phyloP scores from a whole-genome alignment of 2,113 vertebrate species.

The Python bivittatus region DNA sequence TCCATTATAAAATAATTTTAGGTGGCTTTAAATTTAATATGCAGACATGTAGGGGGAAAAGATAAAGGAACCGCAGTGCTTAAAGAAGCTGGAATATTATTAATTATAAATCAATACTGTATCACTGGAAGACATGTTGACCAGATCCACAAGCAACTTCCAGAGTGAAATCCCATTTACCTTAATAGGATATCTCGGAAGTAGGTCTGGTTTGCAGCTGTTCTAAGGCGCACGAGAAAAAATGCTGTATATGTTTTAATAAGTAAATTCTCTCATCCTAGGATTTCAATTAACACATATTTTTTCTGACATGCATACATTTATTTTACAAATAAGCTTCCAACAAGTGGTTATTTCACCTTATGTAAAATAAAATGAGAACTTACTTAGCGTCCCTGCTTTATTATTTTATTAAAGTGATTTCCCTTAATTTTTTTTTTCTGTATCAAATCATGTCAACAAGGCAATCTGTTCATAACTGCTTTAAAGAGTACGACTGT shows the following conservation, averaged over 20 bases:
- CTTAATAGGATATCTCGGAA: not conserved
- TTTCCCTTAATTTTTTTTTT: not conserved
- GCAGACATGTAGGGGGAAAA: not conserved
- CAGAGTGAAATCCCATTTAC: not conserved
- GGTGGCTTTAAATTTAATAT: not conserved
- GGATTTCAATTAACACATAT: not conserved
- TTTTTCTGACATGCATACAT: conserved; percentile 5
- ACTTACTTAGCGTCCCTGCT: not conserved
- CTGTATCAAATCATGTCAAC: not conserved
- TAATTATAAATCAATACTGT: conserved; percentile 4
- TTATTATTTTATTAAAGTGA: not conserved
- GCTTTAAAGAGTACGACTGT: not conserved
- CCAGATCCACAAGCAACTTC: not conserved
- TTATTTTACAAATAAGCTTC: conserved; percentile 9
- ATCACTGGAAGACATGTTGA: conserved; percentile 2
- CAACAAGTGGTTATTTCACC: not conserved
- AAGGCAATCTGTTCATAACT: not conserved
- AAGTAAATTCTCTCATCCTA: not conserved
- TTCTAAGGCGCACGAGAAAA: conserved; percentile 20
- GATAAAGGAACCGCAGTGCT: not conserved
- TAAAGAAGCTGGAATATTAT: conserved; percentile 5
- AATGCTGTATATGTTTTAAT: not conserved
- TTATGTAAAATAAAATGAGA: not conserved
- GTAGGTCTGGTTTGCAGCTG: conserved; percentile 2
- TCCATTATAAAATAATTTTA: conserved; percentile 2